Evolutionary conservation across 2,888 invertebrate genomes (phyloP).

Genomic region (Tubulanus polymorphus): DNA sequence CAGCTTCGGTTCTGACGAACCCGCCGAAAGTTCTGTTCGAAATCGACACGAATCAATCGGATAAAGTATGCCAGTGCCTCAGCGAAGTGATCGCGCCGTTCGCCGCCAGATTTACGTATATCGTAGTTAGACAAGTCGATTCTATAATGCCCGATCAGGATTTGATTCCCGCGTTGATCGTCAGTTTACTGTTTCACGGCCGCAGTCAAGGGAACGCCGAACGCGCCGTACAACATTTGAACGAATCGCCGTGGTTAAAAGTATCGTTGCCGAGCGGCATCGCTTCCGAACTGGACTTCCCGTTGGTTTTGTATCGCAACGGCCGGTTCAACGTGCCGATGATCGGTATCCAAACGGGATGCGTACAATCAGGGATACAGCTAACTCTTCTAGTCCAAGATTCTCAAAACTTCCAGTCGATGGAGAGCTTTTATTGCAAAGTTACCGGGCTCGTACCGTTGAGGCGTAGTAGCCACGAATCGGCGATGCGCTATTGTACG

Average conservation of each 20-base stretch:
- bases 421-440: slow-evolving; percentile 12
- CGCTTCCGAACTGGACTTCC: slow-evolving; percentile 8
- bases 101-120: slow-evolving; percentile 6
- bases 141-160: not conserved
- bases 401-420: slow-evolving; percentile 7
- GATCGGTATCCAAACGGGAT: slow-evolving; percentile 14
- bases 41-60: slow-evolving; percentile 8
- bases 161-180: slow-evolving; percentile 7
- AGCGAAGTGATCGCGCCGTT: slow-evolving; percentile 11
- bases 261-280: slow-evolving; percentile 9
- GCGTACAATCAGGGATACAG: slow-evolving; percentile 11
- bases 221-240: slow-evolving; percentile 8
- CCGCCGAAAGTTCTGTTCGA: slow-evolving; percentile 12
- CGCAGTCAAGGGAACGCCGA: slow-evolving; percentile 10
- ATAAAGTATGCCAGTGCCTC: slow-evolving; percentile 8
- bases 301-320: slow-evolving; percentile 10
- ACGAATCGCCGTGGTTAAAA: slow-evolving; percentile 9
- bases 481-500: slow-evolving; percentile 5
- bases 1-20: slow-evolving; percentile 12
- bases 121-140: slow-evolving; percentile 7
- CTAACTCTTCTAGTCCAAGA: slow-evolving; percentile 13
- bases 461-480: not conserved
- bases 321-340: slow-evolving; percentile 10
- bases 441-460: slow-evolving; percentile 11
- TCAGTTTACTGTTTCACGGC: slow-evolving; percentile 12